These are phyloP conservation scores for Noctua janthina DNA, from an alignment of 2,888 invertebrate species.

Conservation along the genomic window DNA sequence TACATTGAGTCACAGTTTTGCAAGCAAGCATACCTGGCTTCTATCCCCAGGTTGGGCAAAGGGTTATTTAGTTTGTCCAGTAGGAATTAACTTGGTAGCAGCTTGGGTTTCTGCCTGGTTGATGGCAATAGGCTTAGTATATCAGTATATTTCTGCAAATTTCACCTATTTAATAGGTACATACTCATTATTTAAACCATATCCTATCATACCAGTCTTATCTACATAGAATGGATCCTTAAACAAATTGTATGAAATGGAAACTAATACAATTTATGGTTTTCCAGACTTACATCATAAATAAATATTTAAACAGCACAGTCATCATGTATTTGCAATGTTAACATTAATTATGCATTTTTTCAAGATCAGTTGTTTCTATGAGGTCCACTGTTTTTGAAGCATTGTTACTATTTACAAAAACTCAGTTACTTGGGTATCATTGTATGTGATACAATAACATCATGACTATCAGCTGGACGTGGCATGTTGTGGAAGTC, in stretches of 20 bases:
- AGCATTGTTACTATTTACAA: neutral
- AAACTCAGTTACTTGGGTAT: conserved; percentile 2
- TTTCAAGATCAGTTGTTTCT: neutral
- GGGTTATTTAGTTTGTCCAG: neutral
- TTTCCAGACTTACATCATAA: conserved; percentile 8
- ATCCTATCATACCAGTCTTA: too few relatives aligned
- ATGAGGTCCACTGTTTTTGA: neutral
- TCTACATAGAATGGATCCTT: neutral
- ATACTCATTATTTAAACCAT: too few relatives aligned
- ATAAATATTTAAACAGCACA: conserved; percentile 27
- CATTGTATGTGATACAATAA: neutral
- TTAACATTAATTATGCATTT: neutral
- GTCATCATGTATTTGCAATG: neutral
- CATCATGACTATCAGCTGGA: neutral
- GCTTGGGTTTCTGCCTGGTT: neutral
- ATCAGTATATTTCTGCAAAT: too few relatives aligned
- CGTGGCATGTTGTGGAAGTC: neutral
- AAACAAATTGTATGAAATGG: neutral
- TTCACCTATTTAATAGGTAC: too few relatives aligned
- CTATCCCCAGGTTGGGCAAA: neutral
- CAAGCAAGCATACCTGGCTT: neutral
- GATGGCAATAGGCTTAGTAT: neutral
- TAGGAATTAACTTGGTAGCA: neutral
- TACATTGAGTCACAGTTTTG: neutral
- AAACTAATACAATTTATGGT: neutral